These are phyloP conservation scores for Muntiacus reevesi DNA, from an alignment of 2,113 vertebrate species.

Conservation along the genomic window DNA sequence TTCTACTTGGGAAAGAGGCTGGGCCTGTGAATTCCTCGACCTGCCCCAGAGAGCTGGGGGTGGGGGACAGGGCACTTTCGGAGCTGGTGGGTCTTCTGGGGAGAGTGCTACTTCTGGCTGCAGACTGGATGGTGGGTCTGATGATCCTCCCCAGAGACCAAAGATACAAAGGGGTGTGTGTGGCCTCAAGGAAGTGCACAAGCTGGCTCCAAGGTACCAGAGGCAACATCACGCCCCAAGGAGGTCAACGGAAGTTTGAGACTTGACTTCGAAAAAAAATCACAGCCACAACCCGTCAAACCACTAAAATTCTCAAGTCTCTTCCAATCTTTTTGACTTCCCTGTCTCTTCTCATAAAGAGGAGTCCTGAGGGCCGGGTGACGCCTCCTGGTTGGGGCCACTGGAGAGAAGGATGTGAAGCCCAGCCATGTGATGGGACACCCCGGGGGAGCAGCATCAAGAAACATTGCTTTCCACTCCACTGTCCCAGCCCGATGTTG, in stretches of 20 bases:
- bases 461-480: not conserved
- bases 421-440: not conserved
- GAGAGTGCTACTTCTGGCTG: not conserved
- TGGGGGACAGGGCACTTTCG: not conserved
- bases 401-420: not conserved
- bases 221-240: not conserved
- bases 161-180: no score
- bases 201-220: not conserved
- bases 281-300: not conserved
- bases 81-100: not conserved
- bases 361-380: not conserved
- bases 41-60: not conserved
- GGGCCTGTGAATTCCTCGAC: not conserved
- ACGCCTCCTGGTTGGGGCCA: not conserved
- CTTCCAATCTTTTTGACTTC: not conserved
- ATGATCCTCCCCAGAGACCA: not conserved
- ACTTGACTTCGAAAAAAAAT: not conserved
- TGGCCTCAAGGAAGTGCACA: not conserved
- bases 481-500: not conserved
- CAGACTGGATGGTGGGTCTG: rapidly evolving
- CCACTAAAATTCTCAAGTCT: not conserved
- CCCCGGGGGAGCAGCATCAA: not conserved
- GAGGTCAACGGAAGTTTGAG: not conserved
- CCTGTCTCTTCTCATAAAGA: not conserved
- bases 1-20: not conserved